phyloP scores from a whole-genome alignment of 2,113 vertebrate species.

The Pterophyllum scalare region DNA sequence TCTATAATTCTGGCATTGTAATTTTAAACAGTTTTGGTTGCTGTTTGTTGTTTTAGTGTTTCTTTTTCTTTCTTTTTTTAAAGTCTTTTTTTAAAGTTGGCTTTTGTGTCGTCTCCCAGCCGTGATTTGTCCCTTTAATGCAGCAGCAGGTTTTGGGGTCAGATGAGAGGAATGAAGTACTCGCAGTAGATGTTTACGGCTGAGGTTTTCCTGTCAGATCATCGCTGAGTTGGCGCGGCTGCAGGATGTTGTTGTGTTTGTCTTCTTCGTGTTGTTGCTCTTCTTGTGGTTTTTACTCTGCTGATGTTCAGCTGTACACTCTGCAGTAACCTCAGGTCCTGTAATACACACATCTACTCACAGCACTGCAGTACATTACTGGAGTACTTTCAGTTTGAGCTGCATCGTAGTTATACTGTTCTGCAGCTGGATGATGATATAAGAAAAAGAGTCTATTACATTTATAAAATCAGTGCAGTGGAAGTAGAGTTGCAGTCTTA shows the following conservation, averaged over 20 bases:
- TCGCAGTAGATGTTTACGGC: not conserved
- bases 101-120: not conserved
- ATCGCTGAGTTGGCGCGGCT: not conserved
- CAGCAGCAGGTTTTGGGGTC: not conserved
- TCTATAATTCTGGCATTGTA: too few species aligned
- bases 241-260: slow-evolving; percentile 30
- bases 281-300: not conserved
- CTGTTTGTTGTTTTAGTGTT: too few species aligned
- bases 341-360: slow-evolving; percentile 7
- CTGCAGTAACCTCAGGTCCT: not conserved
- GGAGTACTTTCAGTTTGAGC: not conserved
- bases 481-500: not conserved
- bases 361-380: not conserved
- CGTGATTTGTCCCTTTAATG: slow-evolving; percentile 11
- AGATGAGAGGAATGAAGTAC: not conserved
- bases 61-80: too few species aligned
- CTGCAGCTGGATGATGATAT: not conserved
- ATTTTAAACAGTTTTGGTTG: too few species aligned
- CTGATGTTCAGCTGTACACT: not conserved
- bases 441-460: not conserved
- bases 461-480: not conserved
- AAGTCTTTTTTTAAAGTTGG: too few species aligned
- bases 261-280: not conserved
- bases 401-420: not conserved
- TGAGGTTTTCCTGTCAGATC: slow-evolving; percentile 15